These are phyloP conservation scores for Pyrrhosoma nymphula DNA, from an alignment of 2,888 invertebrate species.

Conservation along the genomic window DNA sequence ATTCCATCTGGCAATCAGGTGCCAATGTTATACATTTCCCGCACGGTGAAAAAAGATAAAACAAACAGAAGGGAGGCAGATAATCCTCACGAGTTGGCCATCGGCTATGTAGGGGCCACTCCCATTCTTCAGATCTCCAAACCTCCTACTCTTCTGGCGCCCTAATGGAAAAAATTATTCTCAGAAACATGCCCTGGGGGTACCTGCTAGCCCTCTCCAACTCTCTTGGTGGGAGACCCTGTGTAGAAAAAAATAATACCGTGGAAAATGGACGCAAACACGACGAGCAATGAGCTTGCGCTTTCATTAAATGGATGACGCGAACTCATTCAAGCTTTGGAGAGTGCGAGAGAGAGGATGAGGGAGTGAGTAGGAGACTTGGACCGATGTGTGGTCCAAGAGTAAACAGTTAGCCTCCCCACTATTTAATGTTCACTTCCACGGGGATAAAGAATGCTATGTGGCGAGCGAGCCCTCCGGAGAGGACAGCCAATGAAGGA, in stretches of 20 bases:
- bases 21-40: not conserved
- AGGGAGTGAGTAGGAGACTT: not conserved
- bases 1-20: not conserved
- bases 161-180: constrained; percentile 35
- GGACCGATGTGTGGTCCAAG: constrained; percentile 57
- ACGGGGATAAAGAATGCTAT: constrained; percentile 50
- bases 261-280: constrained; percentile 60
- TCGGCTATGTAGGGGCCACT: constrained; percentile 4
- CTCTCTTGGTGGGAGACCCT: not conserved
- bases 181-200: not conserved
- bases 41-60: not conserved
- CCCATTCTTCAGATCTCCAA: constrained; percentile 36
- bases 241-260: constrained; percentile 40
- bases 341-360: not conserved
- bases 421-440: constrained; percentile 61
- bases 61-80: not conserved
- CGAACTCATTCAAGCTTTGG: constrained; percentile 62
- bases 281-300: constrained; percentile 46
- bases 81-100: constrained; percentile 18
- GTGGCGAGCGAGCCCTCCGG: constrained; percentile 40
- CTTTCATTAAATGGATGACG: constrained; percentile 67
- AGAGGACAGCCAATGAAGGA: constrained; percentile 34
- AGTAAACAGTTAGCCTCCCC: constrained; percentile 42
- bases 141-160: not conserved
- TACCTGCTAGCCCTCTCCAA: not conserved